Conservation (phyloP, 1,140 invertebrate genomes). For the Triops longicaudatus region DNA sequence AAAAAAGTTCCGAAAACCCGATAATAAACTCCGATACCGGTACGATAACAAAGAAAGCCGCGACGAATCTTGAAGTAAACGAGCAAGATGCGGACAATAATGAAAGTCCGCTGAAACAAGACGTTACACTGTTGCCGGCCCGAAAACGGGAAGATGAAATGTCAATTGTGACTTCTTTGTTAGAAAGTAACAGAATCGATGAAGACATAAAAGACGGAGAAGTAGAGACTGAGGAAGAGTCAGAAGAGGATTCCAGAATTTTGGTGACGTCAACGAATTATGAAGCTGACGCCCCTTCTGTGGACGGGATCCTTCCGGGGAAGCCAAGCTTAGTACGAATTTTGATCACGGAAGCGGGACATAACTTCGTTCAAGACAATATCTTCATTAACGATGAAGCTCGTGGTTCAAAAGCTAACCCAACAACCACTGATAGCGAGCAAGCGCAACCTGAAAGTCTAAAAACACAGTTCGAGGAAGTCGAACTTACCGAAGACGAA, state of each 20-base stretch:
- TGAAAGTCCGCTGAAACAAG: background rate
- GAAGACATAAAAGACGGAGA: constrained; percentile 32
- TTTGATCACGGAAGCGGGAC: constrained; percentile 23
- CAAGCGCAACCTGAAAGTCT: background rate
- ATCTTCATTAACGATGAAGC: constrained; percentile 17
- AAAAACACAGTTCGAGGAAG: constrained; percentile 10
- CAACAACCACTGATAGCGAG: background rate
- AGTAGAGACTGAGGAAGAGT: constrained; percentile 28
- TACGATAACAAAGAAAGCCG: background rate
- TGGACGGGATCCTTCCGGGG: background rate
- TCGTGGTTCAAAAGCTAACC: background rate
- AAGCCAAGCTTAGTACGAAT: background rate
- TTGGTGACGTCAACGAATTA: background rate
- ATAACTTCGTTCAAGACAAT: constrained; percentile 28
- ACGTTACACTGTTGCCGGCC: background rate
- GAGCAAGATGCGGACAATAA: background rate
- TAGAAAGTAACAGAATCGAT: background rate
- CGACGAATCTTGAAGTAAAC: background rate
- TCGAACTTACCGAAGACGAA: constrained; percentile 33
- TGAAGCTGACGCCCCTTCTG: background rate
- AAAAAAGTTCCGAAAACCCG: background rate
- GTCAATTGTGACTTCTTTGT: background rate
- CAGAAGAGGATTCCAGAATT: constrained; percentile 24
- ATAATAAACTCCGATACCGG: background rate
- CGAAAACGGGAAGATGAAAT: background rate